Evolutionary conservation across 2,797 vertebrate species (phyloP).

Genomic region (Sebastes umbrosus): DNA sequence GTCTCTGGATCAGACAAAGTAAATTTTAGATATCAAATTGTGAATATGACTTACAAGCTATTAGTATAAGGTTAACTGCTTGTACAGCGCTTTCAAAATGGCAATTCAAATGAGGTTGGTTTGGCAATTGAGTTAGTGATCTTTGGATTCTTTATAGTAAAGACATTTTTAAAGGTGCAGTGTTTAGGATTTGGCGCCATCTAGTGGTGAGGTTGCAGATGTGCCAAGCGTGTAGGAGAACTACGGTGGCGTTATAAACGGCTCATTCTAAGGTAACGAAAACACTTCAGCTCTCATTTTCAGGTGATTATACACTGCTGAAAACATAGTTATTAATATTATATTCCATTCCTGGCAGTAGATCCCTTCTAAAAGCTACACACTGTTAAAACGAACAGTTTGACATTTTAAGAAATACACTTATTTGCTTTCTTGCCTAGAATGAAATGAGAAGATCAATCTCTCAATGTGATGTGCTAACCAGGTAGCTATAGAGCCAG

Average conservation of each 20-base stretch:
- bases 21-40: neutral
- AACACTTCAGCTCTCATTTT: too few relatives aligned
- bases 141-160: neutral
- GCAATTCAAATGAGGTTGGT: neutral
- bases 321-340: too few relatives aligned
- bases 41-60: neutral
- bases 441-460: neutral
- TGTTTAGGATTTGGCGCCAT: too few relatives aligned
- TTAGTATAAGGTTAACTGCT: neutral
- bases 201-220: too few relatives aligned
- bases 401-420: neutral
- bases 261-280: too few relatives aligned
- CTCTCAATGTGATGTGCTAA: neutral
- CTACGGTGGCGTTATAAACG: too few relatives aligned
- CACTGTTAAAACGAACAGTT: too few relatives aligned
- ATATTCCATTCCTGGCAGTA: too few relatives aligned
- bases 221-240: too few relatives aligned
- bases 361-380: too few relatives aligned
- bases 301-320: too few relatives aligned
- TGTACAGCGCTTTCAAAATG: neutral
- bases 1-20: slow-evolving; percentile 44
- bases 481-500: neutral
- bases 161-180: too few relatives aligned
- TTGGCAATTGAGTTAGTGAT: neutral
- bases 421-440: neutral